These are phyloP conservation scores for Pelodiscus sinensis DNA, from an alignment of 2,113 vertebrate species.

Conservation along the genomic window DNA sequence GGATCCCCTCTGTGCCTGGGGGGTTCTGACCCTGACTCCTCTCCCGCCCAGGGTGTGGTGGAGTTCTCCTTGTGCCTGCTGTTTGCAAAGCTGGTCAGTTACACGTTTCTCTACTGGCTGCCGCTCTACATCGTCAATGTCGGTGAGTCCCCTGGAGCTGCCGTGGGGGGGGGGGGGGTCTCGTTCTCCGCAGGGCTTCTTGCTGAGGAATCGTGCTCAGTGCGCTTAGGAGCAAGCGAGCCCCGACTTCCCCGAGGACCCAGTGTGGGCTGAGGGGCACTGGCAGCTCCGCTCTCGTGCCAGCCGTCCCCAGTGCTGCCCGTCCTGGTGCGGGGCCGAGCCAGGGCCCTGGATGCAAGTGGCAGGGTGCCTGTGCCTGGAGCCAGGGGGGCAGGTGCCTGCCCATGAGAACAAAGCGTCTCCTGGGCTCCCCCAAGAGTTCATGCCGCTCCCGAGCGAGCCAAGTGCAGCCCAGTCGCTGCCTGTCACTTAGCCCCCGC, in stretches of 20 bases:
- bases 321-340: background rate
- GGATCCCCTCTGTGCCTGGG: background rate
- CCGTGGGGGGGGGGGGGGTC: background rate
- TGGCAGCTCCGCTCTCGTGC: background rate
- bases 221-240: background rate
- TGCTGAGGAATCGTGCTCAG: background rate
- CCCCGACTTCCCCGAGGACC: too few species aligned
- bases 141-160: conserved; percentile 79
- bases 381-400: background rate
- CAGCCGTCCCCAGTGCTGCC: background rate
- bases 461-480: background rate
- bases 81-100: conserved; percentile 98
- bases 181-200: background rate
- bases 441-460: background rate
- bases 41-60: conserved; percentile 86
- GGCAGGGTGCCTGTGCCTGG: background rate
- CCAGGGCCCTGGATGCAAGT: background rate
- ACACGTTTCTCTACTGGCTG: conserved; percentile 98
- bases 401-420: background rate
- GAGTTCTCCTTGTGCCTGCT: conserved; percentile 97
- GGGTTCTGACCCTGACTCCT: background rate
- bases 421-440: background rate
- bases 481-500: background rate
- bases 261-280: too few species aligned
- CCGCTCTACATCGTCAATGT: conserved; percentile 95